Evolutionary conservation across 2,888 invertebrate genomes (phyloP).

Genomic region (Julus scandinavius): DNA sequence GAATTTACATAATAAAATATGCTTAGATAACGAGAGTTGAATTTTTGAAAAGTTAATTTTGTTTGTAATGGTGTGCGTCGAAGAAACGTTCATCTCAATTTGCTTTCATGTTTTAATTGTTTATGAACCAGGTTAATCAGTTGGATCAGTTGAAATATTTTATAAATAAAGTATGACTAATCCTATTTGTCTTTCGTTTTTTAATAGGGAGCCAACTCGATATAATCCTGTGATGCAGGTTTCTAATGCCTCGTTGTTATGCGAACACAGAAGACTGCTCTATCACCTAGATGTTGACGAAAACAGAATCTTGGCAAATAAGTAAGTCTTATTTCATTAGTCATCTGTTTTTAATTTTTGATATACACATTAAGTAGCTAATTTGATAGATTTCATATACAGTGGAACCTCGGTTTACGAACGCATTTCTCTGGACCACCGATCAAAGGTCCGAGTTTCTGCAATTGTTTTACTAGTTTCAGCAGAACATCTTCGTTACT

Average conservation of each 20-base stretch:
- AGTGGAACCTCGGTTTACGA: too few relatives aligned
- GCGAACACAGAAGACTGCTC: constrained; percentile 29
- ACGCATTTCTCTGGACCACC: too few relatives aligned
- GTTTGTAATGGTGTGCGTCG: too few relatives aligned
- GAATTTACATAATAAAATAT: neutral
- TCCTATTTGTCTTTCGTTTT: constrained; percentile 8
- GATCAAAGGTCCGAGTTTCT: too few relatives aligned
- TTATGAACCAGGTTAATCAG: neutral
- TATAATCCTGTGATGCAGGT: constrained; percentile 43
- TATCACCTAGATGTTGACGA: constrained; percentile 39
- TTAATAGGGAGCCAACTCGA: constrained; percentile 49
- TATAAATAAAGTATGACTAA: neutral
- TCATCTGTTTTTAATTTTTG: constrained; percentile 3
- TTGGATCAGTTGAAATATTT: neutral
- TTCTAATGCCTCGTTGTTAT: constrained; percentile 11
- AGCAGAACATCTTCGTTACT: too few relatives aligned
- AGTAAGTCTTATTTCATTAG: constrained; percentile 43
- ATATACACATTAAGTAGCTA: neutral
- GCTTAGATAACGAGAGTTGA: too few relatives aligned
- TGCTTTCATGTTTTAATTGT: neutral
- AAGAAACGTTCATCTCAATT: too few relatives aligned
- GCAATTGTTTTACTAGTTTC: too few relatives aligned
- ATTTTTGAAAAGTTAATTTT: too few relatives aligned
- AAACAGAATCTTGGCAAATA: constrained; percentile 10
- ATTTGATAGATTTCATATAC: too few relatives aligned